Percentiles rank a stretch among this genome's conserved stretches.
Evolutionary conservation across 1,140 invertebrate genomes (phyloP).

Genomic region (Anastrepha ludens): DNA sequence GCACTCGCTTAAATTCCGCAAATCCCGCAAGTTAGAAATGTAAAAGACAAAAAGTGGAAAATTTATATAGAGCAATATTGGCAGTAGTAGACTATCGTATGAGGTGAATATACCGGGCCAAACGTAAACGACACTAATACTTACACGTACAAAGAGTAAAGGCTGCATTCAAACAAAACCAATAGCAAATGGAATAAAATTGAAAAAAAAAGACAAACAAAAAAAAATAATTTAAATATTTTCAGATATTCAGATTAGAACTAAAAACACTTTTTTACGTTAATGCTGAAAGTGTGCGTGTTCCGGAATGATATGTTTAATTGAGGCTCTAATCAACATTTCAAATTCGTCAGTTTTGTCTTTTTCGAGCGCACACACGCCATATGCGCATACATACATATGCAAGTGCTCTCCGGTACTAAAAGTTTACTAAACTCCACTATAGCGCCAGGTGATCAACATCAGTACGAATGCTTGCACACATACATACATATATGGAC

Average conservation of each 20-base stretch:
- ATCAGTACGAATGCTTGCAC: background rate
- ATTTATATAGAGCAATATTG: slow-evolving; percentile 23
- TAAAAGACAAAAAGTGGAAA: background rate
- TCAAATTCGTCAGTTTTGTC: too few species aligned
- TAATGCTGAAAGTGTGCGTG: too few species aligned
- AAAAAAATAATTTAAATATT: background rate
- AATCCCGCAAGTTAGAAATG: background rate
- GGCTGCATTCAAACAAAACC: background rate
- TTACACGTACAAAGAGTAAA: background rate
- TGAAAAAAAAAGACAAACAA: background rate
- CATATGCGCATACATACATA: background rate
- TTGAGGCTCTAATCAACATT: too few species aligned
- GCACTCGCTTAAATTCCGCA: slow-evolving; percentile 5
- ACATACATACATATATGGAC: background rate
- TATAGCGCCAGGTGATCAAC: too few species aligned
- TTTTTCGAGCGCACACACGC: background rate
- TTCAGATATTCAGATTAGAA: background rate
- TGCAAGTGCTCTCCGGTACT: too few species aligned
- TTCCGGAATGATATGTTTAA: too few species aligned
- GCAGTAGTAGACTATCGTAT: background rate
- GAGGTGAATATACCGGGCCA: too few species aligned
- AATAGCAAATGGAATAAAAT: background rate
- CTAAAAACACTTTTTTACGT: background rate
- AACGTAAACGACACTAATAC: background rate
- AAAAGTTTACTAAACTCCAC: too few species aligned